Percentiles rank a stretch among this genome's conserved stretches.
phyloP scores from a whole-genome alignment of 1,140 invertebrate genomes.

The Heliconius melpomene region DNA sequence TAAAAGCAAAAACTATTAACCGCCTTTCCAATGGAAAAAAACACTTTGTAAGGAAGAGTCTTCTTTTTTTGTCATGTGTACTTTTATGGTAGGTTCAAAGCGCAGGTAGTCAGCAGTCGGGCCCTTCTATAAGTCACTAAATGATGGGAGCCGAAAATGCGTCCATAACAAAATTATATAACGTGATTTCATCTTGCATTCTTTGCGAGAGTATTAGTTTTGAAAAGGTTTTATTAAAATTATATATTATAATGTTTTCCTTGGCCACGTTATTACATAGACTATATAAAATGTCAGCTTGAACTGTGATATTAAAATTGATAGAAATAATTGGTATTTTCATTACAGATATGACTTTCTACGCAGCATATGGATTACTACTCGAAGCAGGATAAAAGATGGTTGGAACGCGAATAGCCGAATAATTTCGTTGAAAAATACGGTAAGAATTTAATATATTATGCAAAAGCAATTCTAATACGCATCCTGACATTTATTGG shows the following conservation, averaged over 20 bases:
- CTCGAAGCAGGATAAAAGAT: not conserved
- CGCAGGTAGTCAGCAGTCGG: slow-evolving; percentile 46
- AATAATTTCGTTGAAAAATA: not conserved
- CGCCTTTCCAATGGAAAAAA: not conserved
- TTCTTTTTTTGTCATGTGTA: not conserved
- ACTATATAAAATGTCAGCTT: too few species aligned
- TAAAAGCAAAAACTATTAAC: slow-evolving; percentile 5
- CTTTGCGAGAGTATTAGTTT: not conserved
- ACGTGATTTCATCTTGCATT: slow-evolving; percentile 33
- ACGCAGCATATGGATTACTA: not conserved
- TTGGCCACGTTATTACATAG: too few species aligned
- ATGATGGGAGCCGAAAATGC: slow-evolving; percentile 19
- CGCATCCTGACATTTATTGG: not conserved
- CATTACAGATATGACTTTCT: not conserved
- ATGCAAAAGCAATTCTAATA: not conserved
- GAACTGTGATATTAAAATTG: not conserved
- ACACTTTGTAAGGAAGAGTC: not conserved
- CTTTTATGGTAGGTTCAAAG: not conserved
- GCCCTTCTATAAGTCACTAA: slow-evolving; percentile 40
- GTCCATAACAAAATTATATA: slow-evolving; percentile 40
- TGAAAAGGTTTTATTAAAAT: too few species aligned
- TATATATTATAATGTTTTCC: too few species aligned
- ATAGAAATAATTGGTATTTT: not conserved
- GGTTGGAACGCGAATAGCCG: not conserved
- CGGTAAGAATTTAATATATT: slow-evolving; percentile 11